These are phyloP conservation scores for Cryptocephalus moraei DNA, from an alignment of 2,888 invertebrate genomes.

Conservation along the genomic window DNA sequence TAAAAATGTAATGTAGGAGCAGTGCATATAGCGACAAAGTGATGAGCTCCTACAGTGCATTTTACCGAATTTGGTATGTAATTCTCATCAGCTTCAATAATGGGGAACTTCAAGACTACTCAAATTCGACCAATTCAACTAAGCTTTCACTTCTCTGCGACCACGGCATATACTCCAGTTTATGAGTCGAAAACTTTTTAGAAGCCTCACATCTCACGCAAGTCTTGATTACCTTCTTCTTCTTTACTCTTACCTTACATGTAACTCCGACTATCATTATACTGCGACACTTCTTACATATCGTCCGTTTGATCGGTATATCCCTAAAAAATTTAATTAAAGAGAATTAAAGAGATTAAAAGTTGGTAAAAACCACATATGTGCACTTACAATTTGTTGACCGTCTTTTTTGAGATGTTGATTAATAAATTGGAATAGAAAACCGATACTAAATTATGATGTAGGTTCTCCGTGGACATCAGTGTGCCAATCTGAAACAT, in stretches of 20 bases:
- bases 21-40: too few relatives aligned
- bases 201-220: conserved; percentile 36
- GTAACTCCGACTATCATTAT: conserved; percentile 43
- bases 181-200: conserved; percentile 28
- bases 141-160: too few relatives aligned
- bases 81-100: too few relatives aligned
- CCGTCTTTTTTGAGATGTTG: conserved; percentile 32
- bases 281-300: conserved; percentile 44
- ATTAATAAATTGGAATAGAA: conserved; percentile 30
- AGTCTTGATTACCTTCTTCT: conserved; percentile 38
- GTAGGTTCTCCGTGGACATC: conserved; percentile 17
- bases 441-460: conserved; percentile 18
- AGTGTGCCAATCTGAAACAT: conserved; percentile 21
- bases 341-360: neutral
- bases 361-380: conserved; percentile 2
- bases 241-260: conserved; percentile 39
- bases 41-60: too few relatives aligned
- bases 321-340: conserved; percentile 32
- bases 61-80: too few relatives aligned
- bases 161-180: too few relatives aligned
- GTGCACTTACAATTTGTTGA: conserved; percentile 36
- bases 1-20: too few relatives aligned
- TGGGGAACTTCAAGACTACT: too few relatives aligned
- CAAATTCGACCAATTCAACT: too few relatives aligned
- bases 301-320: conserved; percentile 41